Evolutionary conservation across 1,140 invertebrate species (phyloP), one percentile per base, ranked within the genome.

Genomic region (Pogonomyrmex californicus): DNA sequence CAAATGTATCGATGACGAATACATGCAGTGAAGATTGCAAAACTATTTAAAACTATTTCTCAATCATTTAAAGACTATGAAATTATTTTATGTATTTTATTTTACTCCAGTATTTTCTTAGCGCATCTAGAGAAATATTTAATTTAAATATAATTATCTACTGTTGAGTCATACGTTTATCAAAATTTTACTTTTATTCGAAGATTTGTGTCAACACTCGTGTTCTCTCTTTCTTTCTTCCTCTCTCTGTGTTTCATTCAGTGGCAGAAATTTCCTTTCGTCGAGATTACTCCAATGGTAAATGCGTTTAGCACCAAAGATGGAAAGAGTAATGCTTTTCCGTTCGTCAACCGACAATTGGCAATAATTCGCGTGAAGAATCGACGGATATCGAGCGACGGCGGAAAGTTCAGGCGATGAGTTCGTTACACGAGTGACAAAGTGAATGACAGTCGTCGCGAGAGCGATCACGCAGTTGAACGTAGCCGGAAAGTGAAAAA

Each of bases 401-500:
- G 6, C 12, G 63, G 5, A 77, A 47, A 68, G 49, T 44, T 23
- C 49, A 30, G 4, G 6, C 30, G 9, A 10, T 77, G 58, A 51
- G 17, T 58, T n/a, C 5, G 54, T 83, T 30, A 23, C 6, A 38
- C 65, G 12, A 23, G 23, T 23, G 23, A 23, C 23, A 23, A 47
- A 73, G 12, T 49, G 54, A 71, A 36, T 23, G 68, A 62, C 33
- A 83, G n/a, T 75, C 68, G 51, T 47, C 78, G 33, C 33, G 47
- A 41, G 49, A 58, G n/a, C 30, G 30, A 73, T 82, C 76, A 12
- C 36, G 36, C 23, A 23, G 14, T 81, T 44, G 12, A 6, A 12
- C 44, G 33, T 44, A 33, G 33, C 7, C 17, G 68, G 30, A n/a
- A 73, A 82, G 54, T 73, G 66, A 82, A 73, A 83, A 83, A 75